Evolutionary conservation across 2,888 invertebrate species (phyloP), one percentile per base, ranked within the genome.

Genomic region (Morpho achilles): DNA sequence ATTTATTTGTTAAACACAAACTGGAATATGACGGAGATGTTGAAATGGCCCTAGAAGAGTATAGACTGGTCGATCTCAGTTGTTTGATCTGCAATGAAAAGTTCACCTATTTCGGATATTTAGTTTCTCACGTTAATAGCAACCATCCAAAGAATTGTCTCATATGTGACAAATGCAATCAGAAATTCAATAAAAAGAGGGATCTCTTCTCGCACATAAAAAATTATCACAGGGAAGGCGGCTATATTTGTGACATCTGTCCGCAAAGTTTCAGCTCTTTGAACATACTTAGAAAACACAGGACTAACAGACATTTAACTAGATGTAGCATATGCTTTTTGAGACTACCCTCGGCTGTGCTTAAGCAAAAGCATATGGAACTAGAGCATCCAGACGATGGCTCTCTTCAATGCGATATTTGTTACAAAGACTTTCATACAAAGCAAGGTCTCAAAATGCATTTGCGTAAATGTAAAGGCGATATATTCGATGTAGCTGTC

Each of bases 221-320:
- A 58, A 89, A 89, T 59, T 88, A 88, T 64, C 89, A 89, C 39
- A 69, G 87, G n/a, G 88, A 86, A 64, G 89, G 88, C 0, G 88
- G 89, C 0, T 89, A 88, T 44, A 74, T 76, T 53, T 89, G 89
- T 53, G 88, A 89, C 43, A 54, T 77, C 9, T 89, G 89, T 52
- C 78, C 84, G 0, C 80, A 82, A 56, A 79, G 66, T 7, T 90
- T 90, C 46, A 77, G 67, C 10, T 87, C 89, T 0, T 62, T 87
- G 1, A 88, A 89, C 53, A 87, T 89, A 32, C 66, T 90, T 42
- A 69, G 86, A 7, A 88, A 87, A 67, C 89, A 90, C 47, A 76
- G 76, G 49, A 84, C 73, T 50, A 88, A 88, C 46, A 71, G 82
- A 0, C 89, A 90, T 71, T 69, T 87, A 50, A 83, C 87, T 2